Conservation (phyloP, 2,113 vertebrate genomes). For the Psittacus erithacus region DNA sequence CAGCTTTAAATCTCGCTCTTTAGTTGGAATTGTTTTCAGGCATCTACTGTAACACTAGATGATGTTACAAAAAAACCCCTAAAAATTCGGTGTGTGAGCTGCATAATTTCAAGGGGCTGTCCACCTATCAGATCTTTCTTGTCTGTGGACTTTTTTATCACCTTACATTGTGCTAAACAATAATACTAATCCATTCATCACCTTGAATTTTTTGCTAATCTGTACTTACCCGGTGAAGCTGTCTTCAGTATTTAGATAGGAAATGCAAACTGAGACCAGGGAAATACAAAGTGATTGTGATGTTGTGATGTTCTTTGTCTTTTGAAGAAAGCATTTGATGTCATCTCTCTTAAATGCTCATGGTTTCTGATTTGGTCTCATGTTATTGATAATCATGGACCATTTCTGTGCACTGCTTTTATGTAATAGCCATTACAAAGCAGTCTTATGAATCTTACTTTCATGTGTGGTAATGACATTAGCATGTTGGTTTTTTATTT, state of each 20-base stretch:
- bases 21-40: conserved; percentile 17
- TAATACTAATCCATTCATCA: conserved; percentile 53
- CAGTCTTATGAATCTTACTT: not conserved
- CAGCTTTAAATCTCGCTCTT: conserved; percentile 18
- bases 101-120: conserved; percentile 37
- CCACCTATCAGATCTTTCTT: conserved; percentile 35
- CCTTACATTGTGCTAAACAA: conserved; percentile 57
- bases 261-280: conserved; percentile 15
- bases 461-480: not conserved
- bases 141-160: conserved; percentile 37
- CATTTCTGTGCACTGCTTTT: conserved; percentile 1
- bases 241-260: conserved; percentile 15
- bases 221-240: conserved; percentile 28
- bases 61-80: not conserved
- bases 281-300: conserved; percentile 35
- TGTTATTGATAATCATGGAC: not conserved
- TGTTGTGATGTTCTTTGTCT: conserved; percentile 19
- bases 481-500: not conserved
- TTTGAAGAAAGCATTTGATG: conserved; percentile 8
- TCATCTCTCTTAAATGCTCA: not conserved
- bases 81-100: not conserved
- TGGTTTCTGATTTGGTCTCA: not conserved
- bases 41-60: conserved; percentile 28
- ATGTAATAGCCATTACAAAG: not conserved
- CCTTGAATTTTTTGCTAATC: conserved; percentile 54